Evolutionary conservation across 2,888 invertebrate species (phyloP), one percentile per base, ranked within the genome.

Genomic region (Pollenia labialis): DNA sequence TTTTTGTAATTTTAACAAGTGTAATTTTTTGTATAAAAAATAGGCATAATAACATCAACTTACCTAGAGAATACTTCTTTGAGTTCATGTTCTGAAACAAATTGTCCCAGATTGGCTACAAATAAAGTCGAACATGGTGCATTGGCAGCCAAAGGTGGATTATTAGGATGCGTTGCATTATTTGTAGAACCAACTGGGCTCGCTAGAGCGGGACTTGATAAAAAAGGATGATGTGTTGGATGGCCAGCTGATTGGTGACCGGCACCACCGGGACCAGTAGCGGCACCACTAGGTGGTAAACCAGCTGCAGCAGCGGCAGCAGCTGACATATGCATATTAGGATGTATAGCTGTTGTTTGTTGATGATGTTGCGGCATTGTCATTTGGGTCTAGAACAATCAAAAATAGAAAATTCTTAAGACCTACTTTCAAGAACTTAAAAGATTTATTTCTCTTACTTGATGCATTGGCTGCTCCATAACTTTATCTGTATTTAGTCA

Each of bases 31-130:
- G 2, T 14, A 6, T 48, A 44, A 1, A 12, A 42, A 1, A 44
- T 9, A 56, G 58, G 18, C 3, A 23, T 54, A 46, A 44, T 60
- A 23, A 46, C 12, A 23, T 48, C 11, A n/a, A 88, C 95, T 94
- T 94, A 99, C 98, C 98, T 98, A 96, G 97, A 97, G 95, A 99
- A 99, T 93, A 99, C 97, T 94, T 99, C 98, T 95, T 99, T 99
- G 90, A 99, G 96, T 94, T 99, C 99, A 93, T 99, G 99, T 94
- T 99, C 99, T 90, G 98, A 98, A 92, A 99, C 98, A 94, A 98
- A 98, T 94, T 98, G 98, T 90, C 99, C 99, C 92, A 99, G 95
- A 94, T 99, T 99, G 92, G 99, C 99, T 93, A 99, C 99, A 95
- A 99, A 99, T 90, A 99, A 96, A 90, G 99, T 99, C 91, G 98